Evolutionary conservation across 2,888 invertebrate genomes (phyloP).

Genomic region (Andrena trimmerana): DNA sequence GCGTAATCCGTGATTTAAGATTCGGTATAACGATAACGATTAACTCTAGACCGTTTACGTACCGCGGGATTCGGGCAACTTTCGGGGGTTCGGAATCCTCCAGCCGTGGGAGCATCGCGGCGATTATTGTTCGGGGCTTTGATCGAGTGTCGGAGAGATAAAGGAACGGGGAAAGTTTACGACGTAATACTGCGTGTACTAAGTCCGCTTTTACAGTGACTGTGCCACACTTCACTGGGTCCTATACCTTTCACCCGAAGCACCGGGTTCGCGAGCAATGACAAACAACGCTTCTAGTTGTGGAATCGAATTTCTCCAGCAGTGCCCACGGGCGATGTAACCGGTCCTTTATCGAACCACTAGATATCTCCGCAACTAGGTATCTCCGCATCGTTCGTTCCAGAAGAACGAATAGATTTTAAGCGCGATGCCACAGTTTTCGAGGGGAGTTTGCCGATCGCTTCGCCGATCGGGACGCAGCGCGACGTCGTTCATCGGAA

Average conservation of each 20-base stretch:
- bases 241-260: background rate
- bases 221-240: background rate
- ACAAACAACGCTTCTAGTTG: background rate
- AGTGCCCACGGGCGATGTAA: background rate
- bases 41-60: constrained; percentile 35
- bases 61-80: background rate
- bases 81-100: background rate
- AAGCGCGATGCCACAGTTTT: constrained; percentile 61
- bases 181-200: too few species aligned
- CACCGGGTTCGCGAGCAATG: background rate
- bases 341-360: constrained; percentile 72
- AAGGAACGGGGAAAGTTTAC: too few species aligned
- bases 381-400: constrained; percentile 63
- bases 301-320: background rate
- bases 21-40: constrained; percentile 47
- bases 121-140: too few species aligned
- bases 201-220: too few species aligned
- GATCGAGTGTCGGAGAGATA: too few species aligned
- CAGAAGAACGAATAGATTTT: constrained; percentile 75
- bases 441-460: constrained; percentile 63
- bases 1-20: constrained; percentile 63
- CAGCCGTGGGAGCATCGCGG: too few species aligned
- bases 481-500: constrained; percentile 27
- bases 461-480: constrained; percentile 24
- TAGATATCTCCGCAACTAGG: constrained; percentile 44